Percentiles rank a stretch among this genome's conserved stretches.
Evolutionary conservation across 1,140 invertebrate genomes (phyloP).

Genomic region (Macrobrachium nipponense): DNA sequence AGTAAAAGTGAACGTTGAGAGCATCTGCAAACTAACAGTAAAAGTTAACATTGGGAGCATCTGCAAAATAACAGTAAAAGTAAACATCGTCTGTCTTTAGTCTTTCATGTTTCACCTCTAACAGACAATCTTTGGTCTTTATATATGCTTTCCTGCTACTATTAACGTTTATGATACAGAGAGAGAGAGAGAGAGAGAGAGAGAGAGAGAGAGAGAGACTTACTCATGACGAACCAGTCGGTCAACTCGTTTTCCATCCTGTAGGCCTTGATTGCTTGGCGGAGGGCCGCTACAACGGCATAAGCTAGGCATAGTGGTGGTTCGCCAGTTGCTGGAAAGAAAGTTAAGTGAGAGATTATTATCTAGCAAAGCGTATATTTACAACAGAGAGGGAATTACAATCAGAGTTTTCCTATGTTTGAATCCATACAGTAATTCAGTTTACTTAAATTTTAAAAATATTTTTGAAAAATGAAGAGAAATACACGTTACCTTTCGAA

Average conservation of each 20-base stretch:
- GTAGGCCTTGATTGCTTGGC: conserved; percentile 78
- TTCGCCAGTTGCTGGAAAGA: conserved; percentile 78
- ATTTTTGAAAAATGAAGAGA: neutral
- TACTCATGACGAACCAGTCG: conserved; percentile 69
- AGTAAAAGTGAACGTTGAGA: too few species aligned
- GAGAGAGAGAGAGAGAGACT: conserved; percentile 33
- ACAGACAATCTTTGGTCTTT: too few species aligned
- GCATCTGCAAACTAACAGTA: too few species aligned
- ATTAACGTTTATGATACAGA: too few species aligned
- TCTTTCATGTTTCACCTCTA: too few species aligned
- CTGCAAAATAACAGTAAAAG: neutral
- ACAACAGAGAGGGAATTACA: neutral
- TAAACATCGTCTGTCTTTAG: too few species aligned
- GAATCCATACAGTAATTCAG: too few species aligned
- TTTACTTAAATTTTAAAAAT: too few species aligned
- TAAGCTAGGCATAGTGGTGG: conserved; percentile 80
- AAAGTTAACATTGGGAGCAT: neutral
- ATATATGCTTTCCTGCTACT: too few species aligned
- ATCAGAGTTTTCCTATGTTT: neutral
- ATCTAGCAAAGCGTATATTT: conserved; percentile 25
- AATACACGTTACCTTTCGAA: conserved; percentile 78
- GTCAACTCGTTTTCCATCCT: conserved; percentile 72
- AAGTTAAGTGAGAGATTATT: too few species aligned
- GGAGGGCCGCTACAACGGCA: conserved; percentile 78
- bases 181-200: too few species aligned